Evolutionary conservation across 2,797 vertebrate species (phyloP).

Genomic region (Todus mexicanus): DNA sequence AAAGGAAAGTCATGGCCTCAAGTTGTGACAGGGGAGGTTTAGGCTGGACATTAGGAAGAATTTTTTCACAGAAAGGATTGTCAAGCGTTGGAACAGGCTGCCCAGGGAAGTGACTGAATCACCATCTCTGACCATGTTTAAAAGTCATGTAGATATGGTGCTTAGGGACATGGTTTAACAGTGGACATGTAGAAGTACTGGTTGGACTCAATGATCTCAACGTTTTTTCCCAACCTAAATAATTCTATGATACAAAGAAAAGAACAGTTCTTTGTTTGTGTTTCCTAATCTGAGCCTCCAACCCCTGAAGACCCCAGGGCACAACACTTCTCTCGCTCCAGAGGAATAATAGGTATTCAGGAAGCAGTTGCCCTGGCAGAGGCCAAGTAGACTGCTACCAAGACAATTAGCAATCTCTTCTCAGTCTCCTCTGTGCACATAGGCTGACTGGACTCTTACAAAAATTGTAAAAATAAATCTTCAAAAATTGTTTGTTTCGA

Average conservation of each 20-base stretch:
- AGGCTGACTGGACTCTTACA: neutral
- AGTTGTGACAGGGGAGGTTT: no score
- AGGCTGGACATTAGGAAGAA: no score
- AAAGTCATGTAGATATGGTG: no score
- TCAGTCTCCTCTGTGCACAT: neutral
- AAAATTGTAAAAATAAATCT: neutral
- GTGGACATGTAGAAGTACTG: no score
- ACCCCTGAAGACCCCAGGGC: neutral
- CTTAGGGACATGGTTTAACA: no score
- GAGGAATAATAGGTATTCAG: neutral
- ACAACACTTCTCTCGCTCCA: neutral
- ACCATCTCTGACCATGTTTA: no score
- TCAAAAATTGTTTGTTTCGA: neutral
- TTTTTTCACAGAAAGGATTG: no score
- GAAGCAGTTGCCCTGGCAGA: neutral
- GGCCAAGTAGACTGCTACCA: neutral
- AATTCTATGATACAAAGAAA: neutral
- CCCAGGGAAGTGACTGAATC: no score
- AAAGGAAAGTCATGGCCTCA: neutral
- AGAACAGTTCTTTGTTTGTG: accelerated
- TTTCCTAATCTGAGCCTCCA: neutral
- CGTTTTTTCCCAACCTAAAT: no score
- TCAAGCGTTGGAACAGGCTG: no score
- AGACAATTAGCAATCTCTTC: neutral
- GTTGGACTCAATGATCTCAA: no score